Base-by-base conservation (phyloP, 2,113 vertebrate genomes). In the Cercocebus atys region DNA sequence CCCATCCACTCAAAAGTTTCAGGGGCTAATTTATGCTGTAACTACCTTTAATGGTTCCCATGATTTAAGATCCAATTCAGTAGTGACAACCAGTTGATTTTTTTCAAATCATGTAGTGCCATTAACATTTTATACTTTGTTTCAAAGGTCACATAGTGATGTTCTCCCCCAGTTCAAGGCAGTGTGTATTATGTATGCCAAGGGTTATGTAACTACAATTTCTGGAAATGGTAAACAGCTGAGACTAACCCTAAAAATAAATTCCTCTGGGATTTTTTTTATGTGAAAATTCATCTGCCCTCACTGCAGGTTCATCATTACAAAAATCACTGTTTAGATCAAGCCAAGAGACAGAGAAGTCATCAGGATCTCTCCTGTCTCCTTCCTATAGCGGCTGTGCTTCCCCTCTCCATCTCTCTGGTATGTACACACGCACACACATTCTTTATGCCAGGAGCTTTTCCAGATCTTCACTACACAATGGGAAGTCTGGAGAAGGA, bases 161-260 rank as follows among this genome's bases (percentile, higher is more conserved):
- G n/a, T 88, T 89, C 45, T 92, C 50, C 93, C 73, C 79, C 93
- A 94, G 52, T 97, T 96, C 95, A 97, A 97, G 83, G 97, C 92
- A 95, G 59, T 84, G 50, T 98, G 90, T 25, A 95, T 90, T 95
- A 96, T 97, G 91, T 81, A 95, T 97, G 96, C 92, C 97, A 97
- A 97, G 73, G 70, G 92, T 98, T 98, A 98, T 90, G 25, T 97
- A 98, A 98, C 90, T 92, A 92, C 18, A 93, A 87, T 95, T 95
- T 97, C 97, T 97, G 87, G 79, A 98, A 97, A 98, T 93, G 88
- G 79, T 93, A 91, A 98, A 97, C 92, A 97, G 97, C 95, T 97
- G 90, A 98, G 87, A 95, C 97, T 98, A 97, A 97, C 95, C 96
- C 96, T 97, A 97, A 98, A 97, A 98, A 96, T 96, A 97, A 97